Base-by-base conservation (phyloP, 2,797 vertebrate species). In the Potorous gilbertii region DNA sequence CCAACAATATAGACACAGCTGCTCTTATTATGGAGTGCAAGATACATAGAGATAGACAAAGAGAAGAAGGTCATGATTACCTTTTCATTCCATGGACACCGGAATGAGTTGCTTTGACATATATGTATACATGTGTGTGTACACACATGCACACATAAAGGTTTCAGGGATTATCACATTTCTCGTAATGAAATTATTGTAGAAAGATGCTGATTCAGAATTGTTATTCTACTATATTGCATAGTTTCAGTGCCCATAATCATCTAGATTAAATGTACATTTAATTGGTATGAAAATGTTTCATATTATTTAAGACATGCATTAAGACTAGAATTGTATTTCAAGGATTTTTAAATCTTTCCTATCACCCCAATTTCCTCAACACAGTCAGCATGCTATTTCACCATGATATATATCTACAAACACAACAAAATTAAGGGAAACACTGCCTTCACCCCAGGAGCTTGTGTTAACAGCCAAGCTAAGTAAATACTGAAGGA, bases 391-490 rank as follows among this genome's bases (percentile, higher is more conserved):
- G n/a, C 14, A 56, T 81, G 90, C 8, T 95, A 0, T 89, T 97
- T 97, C 29, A 92, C 52, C 29, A 96, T 1, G 54, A 50, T 40
- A 14, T 90, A 62, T 18, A 50, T 92, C 96, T 92, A 92, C 90
- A 81, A 92, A 89, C 92, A 55, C 28, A 94, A 54, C 81, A 28
- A 57, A 55, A 91, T 90, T 94, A 96, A 94, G 16, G 90, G 54
- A 97, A 95, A 96, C 91, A 93, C 90, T 94, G 18, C 92, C 93
- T 96, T 57, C n/a, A 46, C 40, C 90, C 95, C 93, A 92, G 74
- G 96, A 74, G 96, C 94, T 96, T 97, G 92, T 92, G 59, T 95
- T 57, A 96, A 55, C 21, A 91, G 29, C 59, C 55, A 90, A 56
- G 54, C 31, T 96, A 95, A 96, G 95, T 96, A 96, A 92, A 96